Evolutionary conservation across 1,140 invertebrate species (phyloP).

Genomic region (Diachasma alloeum): DNA sequence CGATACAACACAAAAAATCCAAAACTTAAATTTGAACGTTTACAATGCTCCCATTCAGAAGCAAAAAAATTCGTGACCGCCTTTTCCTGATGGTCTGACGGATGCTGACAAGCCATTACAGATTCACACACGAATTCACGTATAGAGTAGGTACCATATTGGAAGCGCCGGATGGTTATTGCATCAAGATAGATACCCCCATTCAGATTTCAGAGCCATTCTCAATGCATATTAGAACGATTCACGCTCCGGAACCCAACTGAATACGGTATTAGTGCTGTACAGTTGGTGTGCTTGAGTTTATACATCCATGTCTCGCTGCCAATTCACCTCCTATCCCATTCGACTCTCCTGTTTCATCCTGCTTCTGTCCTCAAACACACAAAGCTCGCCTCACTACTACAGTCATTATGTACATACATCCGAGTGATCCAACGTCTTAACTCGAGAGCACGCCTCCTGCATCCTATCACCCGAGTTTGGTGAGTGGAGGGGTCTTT

Average conservation of each 20-base stretch:
- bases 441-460: slow-evolving; percentile 33
- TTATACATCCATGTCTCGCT: not conserved
- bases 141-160: slow-evolving; percentile 38
- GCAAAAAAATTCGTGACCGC: too few species aligned
- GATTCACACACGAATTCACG: slow-evolving; percentile 17
- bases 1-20: too few species aligned
- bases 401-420: slow-evolving; percentile 26
- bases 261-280: slow-evolving; percentile 49
- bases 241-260: slow-evolving; percentile 42
- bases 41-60: too few species aligned
- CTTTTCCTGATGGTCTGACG: too few species aligned
- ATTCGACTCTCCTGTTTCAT: slow-evolving; percentile 11
- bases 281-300: not conserved
- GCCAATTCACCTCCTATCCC: slow-evolving; percentile 2
- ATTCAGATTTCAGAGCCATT: slow-evolving; percentile 40
- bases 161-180: slow-evolving; percentile 41
- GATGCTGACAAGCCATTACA: slow-evolving; percentile 18
- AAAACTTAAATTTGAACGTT: too few species aligned
- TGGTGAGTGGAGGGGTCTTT: too few species aligned
- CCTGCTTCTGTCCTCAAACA: not conserved
- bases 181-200: slow-evolving; percentile 43
- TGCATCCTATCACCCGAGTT: slow-evolving; percentile 20
- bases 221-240: slow-evolving; percentile 43
- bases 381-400: not conserved
- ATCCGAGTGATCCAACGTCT: slow-evolving; percentile 39